Conservation (phyloP, 2,888 invertebrate species). For the Megalurothrips usitatus region DNA sequence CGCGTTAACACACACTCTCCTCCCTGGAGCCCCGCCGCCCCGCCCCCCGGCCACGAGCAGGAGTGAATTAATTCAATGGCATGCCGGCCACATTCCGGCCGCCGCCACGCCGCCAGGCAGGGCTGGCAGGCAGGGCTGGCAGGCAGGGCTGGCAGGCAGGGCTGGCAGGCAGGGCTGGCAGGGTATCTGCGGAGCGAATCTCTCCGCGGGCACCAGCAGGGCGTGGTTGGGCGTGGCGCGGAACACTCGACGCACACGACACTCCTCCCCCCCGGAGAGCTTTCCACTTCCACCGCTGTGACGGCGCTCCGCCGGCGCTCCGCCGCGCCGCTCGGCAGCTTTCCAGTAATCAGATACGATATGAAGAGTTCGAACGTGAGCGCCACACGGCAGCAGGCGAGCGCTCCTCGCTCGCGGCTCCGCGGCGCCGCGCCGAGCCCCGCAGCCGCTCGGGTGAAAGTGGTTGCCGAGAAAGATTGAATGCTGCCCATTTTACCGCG, state of each 20-base stretch:
- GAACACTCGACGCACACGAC: background rate
- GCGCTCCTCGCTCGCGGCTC: too few relatives aligned
- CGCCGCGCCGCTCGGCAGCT: background rate
- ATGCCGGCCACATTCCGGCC: background rate
- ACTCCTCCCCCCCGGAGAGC: background rate
- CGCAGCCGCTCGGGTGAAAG: background rate
- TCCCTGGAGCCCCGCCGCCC: background rate
- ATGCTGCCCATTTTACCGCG: background rate
- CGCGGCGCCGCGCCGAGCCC: background rate
- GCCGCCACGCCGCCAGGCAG: background rate
- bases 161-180: background rate
- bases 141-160: background rate
- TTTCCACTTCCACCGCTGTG: too few relatives aligned
- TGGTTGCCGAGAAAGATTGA: background rate
- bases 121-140: background rate
- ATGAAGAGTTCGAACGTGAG: constrained; percentile 9
- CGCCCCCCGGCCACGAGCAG: background rate
- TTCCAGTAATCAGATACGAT: constrained; percentile 23
- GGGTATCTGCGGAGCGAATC: background rate
- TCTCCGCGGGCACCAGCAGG: background rate
- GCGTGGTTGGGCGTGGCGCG: background rate
- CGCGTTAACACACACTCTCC: too few relatives aligned
- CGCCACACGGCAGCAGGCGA: background rate
- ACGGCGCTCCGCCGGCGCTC: background rate
- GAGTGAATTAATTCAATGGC: background rate